phyloP scores from a whole-genome alignment of 2,888 invertebrate species.

The Thera obeliscata region DNA sequence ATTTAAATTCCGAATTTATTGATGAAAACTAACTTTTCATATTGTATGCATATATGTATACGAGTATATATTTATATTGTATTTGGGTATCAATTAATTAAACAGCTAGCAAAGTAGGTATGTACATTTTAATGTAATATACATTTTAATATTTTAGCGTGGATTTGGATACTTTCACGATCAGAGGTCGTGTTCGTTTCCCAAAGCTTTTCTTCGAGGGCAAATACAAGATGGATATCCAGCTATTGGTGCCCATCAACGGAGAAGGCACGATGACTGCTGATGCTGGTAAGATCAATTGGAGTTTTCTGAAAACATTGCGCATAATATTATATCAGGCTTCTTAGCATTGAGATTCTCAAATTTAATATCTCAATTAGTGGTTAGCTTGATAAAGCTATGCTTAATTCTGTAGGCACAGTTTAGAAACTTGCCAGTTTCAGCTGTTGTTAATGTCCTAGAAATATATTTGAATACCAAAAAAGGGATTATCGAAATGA shows the following conservation, averaged over 20 bases:
- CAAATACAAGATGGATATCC: slow-evolving; percentile 83
- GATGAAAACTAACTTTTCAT: no score
- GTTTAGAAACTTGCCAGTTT: not conserved
- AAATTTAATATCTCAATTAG: no score
- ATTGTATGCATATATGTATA: no score
- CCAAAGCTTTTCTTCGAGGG: slow-evolving; percentile 83
- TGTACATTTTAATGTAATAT: no score
- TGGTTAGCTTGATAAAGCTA: not conserved
- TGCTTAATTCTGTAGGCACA: not conserved
- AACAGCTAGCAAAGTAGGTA: no score
- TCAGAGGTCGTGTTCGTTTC: slow-evolving; percentile 77
- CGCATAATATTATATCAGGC: slow-evolving; percentile 7
- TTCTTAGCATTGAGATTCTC: not conserved
- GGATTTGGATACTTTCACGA: slow-evolving; percentile 76
- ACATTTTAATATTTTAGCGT: slow-evolving; percentile 65
- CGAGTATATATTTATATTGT: no score
- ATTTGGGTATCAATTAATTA: no score
- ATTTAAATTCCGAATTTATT: no score
- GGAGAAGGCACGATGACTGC: slow-evolving; percentile 85
- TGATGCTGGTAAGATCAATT: slow-evolving; percentile 75
- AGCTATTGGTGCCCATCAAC: slow-evolving; percentile 82
- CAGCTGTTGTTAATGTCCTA: no score
- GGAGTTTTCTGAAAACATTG: not conserved
- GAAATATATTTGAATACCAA: no score
- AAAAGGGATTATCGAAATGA: not conserved